Base-by-base conservation (phyloP, 1,140 invertebrate genomes). In the Trissolcus basalis region DNA sequence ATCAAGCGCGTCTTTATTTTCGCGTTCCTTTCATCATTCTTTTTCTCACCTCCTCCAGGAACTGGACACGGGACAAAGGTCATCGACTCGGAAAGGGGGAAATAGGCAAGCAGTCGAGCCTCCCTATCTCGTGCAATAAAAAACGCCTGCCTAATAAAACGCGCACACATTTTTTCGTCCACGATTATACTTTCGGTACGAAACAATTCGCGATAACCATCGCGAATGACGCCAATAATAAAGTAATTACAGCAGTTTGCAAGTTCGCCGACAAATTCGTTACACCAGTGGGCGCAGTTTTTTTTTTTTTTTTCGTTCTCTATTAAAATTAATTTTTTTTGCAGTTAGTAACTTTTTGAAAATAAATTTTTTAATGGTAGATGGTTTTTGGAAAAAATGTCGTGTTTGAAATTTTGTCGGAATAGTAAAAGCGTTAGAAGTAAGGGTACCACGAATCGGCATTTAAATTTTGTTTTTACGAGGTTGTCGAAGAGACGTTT, bases 401-500 rank as follows among this genome's bases (percentile, higher is more conserved):
- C n/a, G n/a, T n/a, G n/a, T n/a, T n/a, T n/a, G n/a, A n/a, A n/a
- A n/a, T n/a, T n/a, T n/a, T n/a, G n/a, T n/a, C n/a, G n/a, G n/a
- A n/a, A n/a, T n/a, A n/a, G n/a, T n/a, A n/a, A n/a, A n/a, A n/a
- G n/a, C n/a, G n/a, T n/a, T n/a, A n/a, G n/a, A n/a, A n/a, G n/a
- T n/a, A n/a, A n/a, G n/a, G n/a, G n/a, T n/a, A n/a, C n/a, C n/a
- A 76, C 60, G 60, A 70, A 64, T 65, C 55, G 11, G 55, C 48
- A 65, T 60, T 76, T 76, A 76, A 69, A 76, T 65, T 65, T 70
- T 35, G 60, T 64, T 76, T 76, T 76, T 76, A 76, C 54, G 60
- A 65, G 65, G 55, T 60, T 60, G 60, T 70, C 73, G 65, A 70
- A 76, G 73, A 76, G 59, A 65, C n/a, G n/a, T n/a, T n/a, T n/a